phyloP scores from a whole-genome alignment of 2,797 vertebrate genomes.

The Hemibagrus guttatus region DNA sequence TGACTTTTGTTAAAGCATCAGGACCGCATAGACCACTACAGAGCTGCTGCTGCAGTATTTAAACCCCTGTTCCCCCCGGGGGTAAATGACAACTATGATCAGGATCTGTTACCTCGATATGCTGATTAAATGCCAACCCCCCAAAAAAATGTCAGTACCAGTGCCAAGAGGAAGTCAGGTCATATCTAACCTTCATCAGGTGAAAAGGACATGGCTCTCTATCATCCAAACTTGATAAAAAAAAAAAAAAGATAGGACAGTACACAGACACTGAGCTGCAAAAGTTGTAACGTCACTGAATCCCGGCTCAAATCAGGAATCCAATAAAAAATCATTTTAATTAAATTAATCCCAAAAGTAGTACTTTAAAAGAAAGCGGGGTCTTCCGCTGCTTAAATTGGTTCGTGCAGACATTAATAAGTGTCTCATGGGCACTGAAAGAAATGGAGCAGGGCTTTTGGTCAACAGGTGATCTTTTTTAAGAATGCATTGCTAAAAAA shows the following conservation, averaged over 20 bases:
- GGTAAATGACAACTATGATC: constrained; percentile 72
- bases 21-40: constrained; percentile 17
- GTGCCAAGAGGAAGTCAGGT: constrained; percentile 31
- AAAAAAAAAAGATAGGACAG: constrained; percentile 23
- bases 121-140: constrained; percentile 72
- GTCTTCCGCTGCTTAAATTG: constrained; percentile 4
- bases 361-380: neutral
- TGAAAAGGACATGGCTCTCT: constrained; percentile 42
- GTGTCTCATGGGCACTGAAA: neutral
- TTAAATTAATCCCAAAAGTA: constrained; percentile 7
- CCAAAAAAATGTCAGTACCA: constrained; percentile 75
- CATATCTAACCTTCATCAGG: constrained; percentile 49
- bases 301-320: constrained; percentile 11
- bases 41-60: constrained; percentile 47
- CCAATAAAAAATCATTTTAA: neutral
- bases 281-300: neutral
- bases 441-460: constrained; percentile 18
- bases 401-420: constrained; percentile 24
- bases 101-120: constrained; percentile 64
- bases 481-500: constrained; percentile 48
- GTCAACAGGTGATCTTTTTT: constrained; percentile 49
- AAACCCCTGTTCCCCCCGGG: constrained; percentile 38
- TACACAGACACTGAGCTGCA: neutral
- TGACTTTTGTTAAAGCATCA: constrained; percentile 34
- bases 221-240: constrained; percentile 44